Conservation (phyloP, 2,888 invertebrate genomes). For the Spilosoma lubricipeda region DNA sequence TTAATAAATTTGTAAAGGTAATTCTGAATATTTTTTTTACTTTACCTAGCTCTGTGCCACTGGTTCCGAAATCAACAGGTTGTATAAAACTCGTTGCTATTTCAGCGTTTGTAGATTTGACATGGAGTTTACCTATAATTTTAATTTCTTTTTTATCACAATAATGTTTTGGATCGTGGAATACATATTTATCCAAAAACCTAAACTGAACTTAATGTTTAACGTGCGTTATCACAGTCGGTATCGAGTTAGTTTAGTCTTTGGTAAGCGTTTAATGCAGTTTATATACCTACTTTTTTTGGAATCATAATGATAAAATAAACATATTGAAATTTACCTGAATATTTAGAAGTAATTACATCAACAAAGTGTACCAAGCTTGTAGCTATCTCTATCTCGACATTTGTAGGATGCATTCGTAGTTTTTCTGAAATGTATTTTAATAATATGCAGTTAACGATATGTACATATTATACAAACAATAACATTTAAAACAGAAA, state of each 20-base stretch:
- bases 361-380: conserved; percentile 1
- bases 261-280: too few relatives aligned
- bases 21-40: neutral
- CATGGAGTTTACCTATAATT: neutral
- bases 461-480: neutral
- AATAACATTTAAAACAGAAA: neutral
- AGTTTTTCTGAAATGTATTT: neutral
- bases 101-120: neutral
- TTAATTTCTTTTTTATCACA: too few relatives aligned
- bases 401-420: neutral
- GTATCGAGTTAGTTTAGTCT: too few relatives aligned
- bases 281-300: too few relatives aligned
- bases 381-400: neutral
- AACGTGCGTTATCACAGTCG: too few relatives aligned
- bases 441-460: neutral
- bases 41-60: conserved; percentile 5
- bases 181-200: too few relatives aligned
- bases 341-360: neutral
- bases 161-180: neutral
- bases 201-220: too few relatives aligned
- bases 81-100: conserved; percentile 5
- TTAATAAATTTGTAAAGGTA: neutral
- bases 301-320: too few relatives aligned
- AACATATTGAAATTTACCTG: neutral
- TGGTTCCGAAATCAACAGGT: neutral